Evolutionary conservation across 2,797 vertebrate genomes (phyloP), one percentile per base, ranked within the genome.

Genomic region (Rhincodon typus): DNA sequence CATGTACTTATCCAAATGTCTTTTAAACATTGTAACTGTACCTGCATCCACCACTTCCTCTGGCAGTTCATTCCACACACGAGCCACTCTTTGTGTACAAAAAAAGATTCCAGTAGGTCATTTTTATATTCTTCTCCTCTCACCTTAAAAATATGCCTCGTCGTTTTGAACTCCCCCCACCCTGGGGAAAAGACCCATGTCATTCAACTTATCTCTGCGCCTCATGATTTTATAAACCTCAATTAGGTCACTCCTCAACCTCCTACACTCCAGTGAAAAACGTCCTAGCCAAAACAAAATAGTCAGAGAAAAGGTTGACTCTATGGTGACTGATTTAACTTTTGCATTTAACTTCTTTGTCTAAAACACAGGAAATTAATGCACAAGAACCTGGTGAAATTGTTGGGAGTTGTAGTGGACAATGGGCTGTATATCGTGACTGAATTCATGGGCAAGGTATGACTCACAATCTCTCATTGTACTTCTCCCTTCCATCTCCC

Each of bases 381-480:
- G 96, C 99, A 99, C 96, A 98, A 97, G 97, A 99, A 99, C 97
- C 97, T 99, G 95, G 98, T 99, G 95, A 97, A 97, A 42, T 96
- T 99, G 96, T 97, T 98, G 27, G 99, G 99, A 0, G 99, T 99
- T 96, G 98, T 99, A 96, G 97, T 99, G 82, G 97, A 99, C 96
- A 98, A 99, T 0, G 98, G 98, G 0, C 98, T 99, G 77, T 98
- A 98, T 96, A 98, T 99, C 0, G 97, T 99, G 97, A 99, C 99
- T 96, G 99, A 99, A 96, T 98, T 98, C 95, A 98, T 99, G 98
- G 97, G 97, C 13, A 99, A 99, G 98, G 99, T 99, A 57, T 12
- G 91, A 66, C 50, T 1, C 27, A 70, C 30, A 12, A 19, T 69
- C 72, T n/a, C 38, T 25, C 46, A 46, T 70, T 67, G 34, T 96